These are phyloP conservation scores for Atherinomorus stipes DNA, from an alignment of 2,113 vertebrate genomes.

Conservation along the genomic window DNA sequence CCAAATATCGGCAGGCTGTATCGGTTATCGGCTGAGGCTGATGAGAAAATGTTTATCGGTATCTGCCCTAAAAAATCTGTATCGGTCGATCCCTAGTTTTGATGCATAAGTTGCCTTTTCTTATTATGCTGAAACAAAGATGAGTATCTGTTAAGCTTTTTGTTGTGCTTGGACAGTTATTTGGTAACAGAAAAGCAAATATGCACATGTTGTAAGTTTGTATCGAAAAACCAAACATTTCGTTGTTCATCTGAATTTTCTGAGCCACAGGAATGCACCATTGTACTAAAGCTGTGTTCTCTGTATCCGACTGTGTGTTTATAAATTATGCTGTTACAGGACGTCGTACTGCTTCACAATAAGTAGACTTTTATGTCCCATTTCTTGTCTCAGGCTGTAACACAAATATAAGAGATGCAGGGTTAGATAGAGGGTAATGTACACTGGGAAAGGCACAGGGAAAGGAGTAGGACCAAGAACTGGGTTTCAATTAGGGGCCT, in stretches of 20 bases:
- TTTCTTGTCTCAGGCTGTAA: constrained; percentile 3
- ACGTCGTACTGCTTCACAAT: neutral
- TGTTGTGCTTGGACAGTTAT: neutral
- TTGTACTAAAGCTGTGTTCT: neutral
- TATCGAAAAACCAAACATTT: neutral
- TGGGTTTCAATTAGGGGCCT: constrained; percentile 39
- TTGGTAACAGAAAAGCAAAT: neutral
- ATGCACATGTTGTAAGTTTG: neutral
- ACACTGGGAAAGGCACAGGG: constrained; percentile 20
- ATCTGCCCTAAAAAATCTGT: too few species aligned
- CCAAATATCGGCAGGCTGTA: too few species aligned
- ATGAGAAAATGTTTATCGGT: too few species aligned
- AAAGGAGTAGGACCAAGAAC: constrained; percentile 41
- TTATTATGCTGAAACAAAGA: constrained; percentile 3
- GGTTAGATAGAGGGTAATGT: constrained; percentile 41
- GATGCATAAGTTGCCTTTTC: too few species aligned
- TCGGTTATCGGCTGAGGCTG: too few species aligned
- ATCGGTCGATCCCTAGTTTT: too few species aligned
- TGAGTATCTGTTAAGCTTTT: neutral
- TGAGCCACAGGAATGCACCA: neutral
- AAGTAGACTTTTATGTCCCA: neutral
- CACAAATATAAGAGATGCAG: constrained; percentile 18
- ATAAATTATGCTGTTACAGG: neutral
- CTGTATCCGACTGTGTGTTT: neutral
- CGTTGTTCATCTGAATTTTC: neutral